These are phyloP conservation scores for Dreissena rostriformis DNA, from an alignment of 1,140 invertebrate species.

Conservation along the genomic window DNA sequence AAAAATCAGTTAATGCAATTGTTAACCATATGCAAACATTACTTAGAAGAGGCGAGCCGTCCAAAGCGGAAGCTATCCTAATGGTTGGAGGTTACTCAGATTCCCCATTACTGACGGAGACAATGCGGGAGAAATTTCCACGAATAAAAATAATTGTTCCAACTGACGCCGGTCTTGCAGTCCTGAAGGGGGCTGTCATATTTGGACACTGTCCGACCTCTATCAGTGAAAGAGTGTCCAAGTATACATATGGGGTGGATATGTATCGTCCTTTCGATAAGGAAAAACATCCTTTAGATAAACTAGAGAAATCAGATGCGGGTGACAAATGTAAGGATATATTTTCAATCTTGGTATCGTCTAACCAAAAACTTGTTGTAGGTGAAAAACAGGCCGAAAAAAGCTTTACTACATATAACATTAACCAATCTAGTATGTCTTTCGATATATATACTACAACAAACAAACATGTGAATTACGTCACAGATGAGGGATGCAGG, in stretches of 20 bases:
- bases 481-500: neutral
- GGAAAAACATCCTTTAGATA: neutral
- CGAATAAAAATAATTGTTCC: conserved; percentile 5
- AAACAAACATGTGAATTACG: neutral
- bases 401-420: neutral
- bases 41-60: neutral
- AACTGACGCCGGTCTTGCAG: neutral
- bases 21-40: neutral
- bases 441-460: neutral
- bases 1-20: neutral
- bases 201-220: neutral
- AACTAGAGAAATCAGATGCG: neutral
- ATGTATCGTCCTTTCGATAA: neutral
- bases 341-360: neutral
- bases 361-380: neutral
- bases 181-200: conserved; percentile 9
- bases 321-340: neutral
- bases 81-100: conserved; percentile 39
- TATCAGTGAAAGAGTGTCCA: neutral
- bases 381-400: neutral
- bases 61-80: neutral
- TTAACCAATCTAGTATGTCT: neutral
- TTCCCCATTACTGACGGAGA: conserved; percentile 10
- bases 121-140: neutral
- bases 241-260: conserved; percentile 8